Base-by-base conservation (phyloP, 2,888 invertebrate species). In the Aphrophora alni region DNA sequence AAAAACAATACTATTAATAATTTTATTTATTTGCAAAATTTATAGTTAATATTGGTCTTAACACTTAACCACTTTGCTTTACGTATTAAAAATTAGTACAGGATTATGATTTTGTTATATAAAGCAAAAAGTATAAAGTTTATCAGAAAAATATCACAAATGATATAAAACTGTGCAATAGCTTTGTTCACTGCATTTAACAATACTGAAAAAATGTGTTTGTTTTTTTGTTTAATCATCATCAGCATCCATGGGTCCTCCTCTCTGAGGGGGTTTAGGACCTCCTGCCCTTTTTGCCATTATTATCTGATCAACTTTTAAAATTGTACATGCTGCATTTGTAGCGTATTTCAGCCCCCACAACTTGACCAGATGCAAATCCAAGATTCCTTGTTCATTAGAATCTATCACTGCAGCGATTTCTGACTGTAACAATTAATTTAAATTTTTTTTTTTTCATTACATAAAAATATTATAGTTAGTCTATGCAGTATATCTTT, bases 221-320 rank as follows among this genome's bases (percentile, higher is more conserved):
- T 14, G 44, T 2, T 8, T 44, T 44, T 44, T n/a, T 27, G 14
- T 25, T 80, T 82, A 82, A 24, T 95, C 95, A 88, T 95, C 95
- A 86, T 94, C 93, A 59, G 21, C 59, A 85, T 90, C 90, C 27
- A 88, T 90, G 10, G 91, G 92, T 14, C 89, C 89, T 82, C 92
- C 92, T 78, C 88, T 88, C 74, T 87, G 87, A 86, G 92, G 92
- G 0, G 95, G 92, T 88, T 98, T 98, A 0, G 98, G 98, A 71
- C 98, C 98, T 72, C 98, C 98, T 21, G 98, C 98, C 86, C 95
- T 92, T 90, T 98, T 98, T 0, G 98, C 97, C 98, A 98, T 98
- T 84, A 99, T 98, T 85, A 99, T 98, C 90, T 98, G 97, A 89
- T 98, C 98, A 28, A 99, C 97, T 88, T 95, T 94, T 33, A 99